Evolutionary conservation across 2,888 invertebrate genomes (phyloP).

Genomic region (Lagria hirta): DNA sequence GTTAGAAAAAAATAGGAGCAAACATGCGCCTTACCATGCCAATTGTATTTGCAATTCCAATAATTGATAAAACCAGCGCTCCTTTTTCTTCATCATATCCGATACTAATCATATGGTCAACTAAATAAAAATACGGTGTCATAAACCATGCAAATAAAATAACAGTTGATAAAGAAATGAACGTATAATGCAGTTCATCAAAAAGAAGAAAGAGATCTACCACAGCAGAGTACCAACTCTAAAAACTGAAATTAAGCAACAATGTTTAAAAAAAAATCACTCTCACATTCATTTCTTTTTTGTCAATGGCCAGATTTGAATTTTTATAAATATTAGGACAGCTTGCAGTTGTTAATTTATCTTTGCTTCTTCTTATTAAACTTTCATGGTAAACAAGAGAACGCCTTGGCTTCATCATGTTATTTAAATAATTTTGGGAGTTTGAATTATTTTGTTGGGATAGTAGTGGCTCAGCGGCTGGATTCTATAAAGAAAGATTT

Average conservation of each 20-base stretch:
- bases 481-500: too few species aligned
- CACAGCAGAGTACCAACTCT: slow-evolving; percentile 70
- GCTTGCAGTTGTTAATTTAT: slow-evolving; percentile 80
- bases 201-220: slow-evolving; percentile 70
- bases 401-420: slow-evolving; percentile 72
- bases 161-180: slow-evolving; percentile 83
- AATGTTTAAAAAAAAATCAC: slow-evolving; percentile 19
- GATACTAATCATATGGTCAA: slow-evolving; percentile 73
- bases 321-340: slow-evolving; percentile 90
- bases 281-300: slow-evolving; percentile 63
- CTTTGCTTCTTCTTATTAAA: slow-evolving; percentile 79
- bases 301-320: slow-evolving; percentile 76
- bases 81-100: slow-evolving; percentile 72
- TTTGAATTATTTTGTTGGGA: too few species aligned
- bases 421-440: too few species aligned
- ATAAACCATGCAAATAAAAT: slow-evolving; percentile 92
- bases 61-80: slow-evolving; percentile 79
- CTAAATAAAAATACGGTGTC: slow-evolving; percentile 92
- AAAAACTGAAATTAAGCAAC: slow-evolving; percentile 61
- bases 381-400: slow-evolving; percentile 86
- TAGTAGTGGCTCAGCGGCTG: too few species aligned
- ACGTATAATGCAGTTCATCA: slow-evolving; percentile 73
- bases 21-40: slow-evolving; percentile 70
- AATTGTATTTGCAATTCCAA: slow-evolving; percentile 87
- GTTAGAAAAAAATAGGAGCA: background rate